Evolutionary conservation across 2,888 invertebrate species (phyloP).

Genomic region (Steinernema hermaphroditum): DNA sequence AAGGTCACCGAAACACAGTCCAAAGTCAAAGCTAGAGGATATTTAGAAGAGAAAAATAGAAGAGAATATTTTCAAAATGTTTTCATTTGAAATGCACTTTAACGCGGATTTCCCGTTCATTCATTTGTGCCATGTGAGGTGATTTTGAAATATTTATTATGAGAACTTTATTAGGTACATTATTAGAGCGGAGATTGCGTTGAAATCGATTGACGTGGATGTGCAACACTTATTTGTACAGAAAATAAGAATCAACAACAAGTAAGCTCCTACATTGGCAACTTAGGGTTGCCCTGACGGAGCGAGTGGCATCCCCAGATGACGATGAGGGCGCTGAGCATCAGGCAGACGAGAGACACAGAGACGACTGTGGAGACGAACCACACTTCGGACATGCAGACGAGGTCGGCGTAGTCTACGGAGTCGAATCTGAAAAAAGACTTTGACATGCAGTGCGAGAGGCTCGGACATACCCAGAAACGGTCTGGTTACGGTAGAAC

Average conservation of each 20-base stretch:
- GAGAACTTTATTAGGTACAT: neutral
- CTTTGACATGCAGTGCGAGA: neutral
- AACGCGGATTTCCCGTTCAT: too few species aligned
- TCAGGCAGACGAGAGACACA: slow-evolving; percentile 49
- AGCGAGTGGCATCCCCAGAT: slow-evolving; percentile 63
- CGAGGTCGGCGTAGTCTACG: slow-evolving; percentile 42
- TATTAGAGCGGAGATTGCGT: slow-evolving; percentile 3
- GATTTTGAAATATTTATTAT: too few species aligned
- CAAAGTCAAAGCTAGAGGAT: slow-evolving; percentile 16
- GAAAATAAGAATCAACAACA: neutral
- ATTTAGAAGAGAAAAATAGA: too few species aligned
- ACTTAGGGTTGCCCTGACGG: slow-evolving; percentile 1
- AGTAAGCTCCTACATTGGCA: neutral
- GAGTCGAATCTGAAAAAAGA: slow-evolving; percentile 17
- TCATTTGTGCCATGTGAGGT: too few species aligned
- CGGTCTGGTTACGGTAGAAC: slow-evolving; percentile 41
- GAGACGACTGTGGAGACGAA: slow-evolving; percentile 58
- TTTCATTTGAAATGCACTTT: too few species aligned
- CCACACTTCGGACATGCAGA: slow-evolving; percentile 64
- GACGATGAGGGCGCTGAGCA: slow-evolving; percentile 64
- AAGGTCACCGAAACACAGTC: slow-evolving; percentile 10
- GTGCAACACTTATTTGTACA: neutral
- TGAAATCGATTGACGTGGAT: neutral
- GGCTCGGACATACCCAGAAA: neutral
- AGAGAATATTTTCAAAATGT: too few species aligned